phyloP scores from a whole-genome alignment of 2,888 invertebrate genomes.

The Crocallis elinguaria region DNA sequence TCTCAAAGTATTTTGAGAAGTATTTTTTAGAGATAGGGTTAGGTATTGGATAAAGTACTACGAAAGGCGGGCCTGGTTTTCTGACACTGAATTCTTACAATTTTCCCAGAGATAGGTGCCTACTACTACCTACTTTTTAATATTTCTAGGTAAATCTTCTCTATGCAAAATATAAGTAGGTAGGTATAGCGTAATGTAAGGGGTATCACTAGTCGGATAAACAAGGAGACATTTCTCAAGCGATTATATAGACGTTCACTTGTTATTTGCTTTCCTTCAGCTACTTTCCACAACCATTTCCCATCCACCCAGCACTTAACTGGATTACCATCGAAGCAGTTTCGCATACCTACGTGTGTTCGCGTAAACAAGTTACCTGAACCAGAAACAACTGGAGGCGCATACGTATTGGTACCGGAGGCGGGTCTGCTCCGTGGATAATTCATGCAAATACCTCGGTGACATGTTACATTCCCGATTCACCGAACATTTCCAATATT shows the following conservation, averaged over 20 bases:
- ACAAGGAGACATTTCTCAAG: neutral
- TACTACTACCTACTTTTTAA: no score
- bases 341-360: slow-evolving; percentile 1
- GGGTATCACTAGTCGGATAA: no score
- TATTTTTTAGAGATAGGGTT: neutral
- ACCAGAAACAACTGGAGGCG: slow-evolving; percentile 33
- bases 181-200: no score
- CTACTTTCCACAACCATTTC: slow-evolving; percentile 2
- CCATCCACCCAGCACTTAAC: neutral
- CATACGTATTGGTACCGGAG: neutral
- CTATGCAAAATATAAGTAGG: no score
- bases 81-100: no score
- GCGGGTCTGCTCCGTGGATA: slow-evolving; percentile 33
- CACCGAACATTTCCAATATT: slow-evolving; percentile 45
- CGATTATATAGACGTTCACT: neutral
- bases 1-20: neutral
- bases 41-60: neutral
- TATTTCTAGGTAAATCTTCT: no score
- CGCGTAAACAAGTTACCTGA: slow-evolving; percentile 34
- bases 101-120: no score
- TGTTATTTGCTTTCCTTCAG: neutral
- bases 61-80: no score
- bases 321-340: slow-evolving; percentile 22
- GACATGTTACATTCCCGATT: slow-evolving; percentile 48
- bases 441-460: slow-evolving; percentile 49